Evolutionary conservation across 2,888 invertebrate species (phyloP).

Genomic region (Ennomos quercinarius): DNA sequence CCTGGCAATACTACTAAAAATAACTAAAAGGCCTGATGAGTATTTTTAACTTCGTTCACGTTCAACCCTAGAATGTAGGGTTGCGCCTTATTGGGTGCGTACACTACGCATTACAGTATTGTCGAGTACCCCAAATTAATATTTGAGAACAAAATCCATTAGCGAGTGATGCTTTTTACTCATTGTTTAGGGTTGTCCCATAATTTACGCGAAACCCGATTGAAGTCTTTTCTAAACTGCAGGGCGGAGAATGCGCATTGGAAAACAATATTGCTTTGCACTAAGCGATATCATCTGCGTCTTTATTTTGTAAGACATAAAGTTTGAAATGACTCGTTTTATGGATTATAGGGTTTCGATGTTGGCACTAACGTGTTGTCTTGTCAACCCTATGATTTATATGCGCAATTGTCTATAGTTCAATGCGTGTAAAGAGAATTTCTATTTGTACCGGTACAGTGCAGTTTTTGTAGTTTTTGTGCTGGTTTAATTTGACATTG

Average conservation of each 20-base stretch:
- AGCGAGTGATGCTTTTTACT: conserved; percentile 76
- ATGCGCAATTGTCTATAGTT: conserved; percentile 78
- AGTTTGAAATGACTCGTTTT: conserved; percentile 41
- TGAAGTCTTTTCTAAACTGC: conserved; percentile 77
- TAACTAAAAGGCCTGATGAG: too few species aligned
- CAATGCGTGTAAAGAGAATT: conserved; percentile 81
- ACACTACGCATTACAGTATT: conserved; percentile 60
- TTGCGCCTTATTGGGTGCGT: conserved; percentile 73
- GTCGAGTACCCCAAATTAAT: conserved; percentile 83
- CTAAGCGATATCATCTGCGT: neutral
- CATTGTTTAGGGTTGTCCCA: conserved; percentile 81
- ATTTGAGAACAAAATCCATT: conserved; percentile 84
- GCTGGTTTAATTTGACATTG: conserved; percentile 81
- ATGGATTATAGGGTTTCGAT: conserved; percentile 31
- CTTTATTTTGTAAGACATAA: conserved; percentile 41
- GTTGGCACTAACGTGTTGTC: conserved; percentile 68
- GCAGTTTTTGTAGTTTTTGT: conserved; percentile 70
- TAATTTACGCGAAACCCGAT: conserved; percentile 82
- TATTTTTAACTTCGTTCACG: neutral
- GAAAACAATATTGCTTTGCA: conserved; percentile 32
- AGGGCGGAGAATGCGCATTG: conserved; percentile 74
- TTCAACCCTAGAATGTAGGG: conserved; percentile 53
- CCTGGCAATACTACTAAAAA: too few species aligned
- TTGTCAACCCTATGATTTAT: conserved; percentile 83
- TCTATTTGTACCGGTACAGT: conserved; percentile 71